A percentile compares a stretch with the other conserved stretches of the same genome.
These are phyloP conservation scores for Euclidia mi DNA, from an alignment of 2,888 invertebrate genomes.

Conservation along the genomic window DNA sequence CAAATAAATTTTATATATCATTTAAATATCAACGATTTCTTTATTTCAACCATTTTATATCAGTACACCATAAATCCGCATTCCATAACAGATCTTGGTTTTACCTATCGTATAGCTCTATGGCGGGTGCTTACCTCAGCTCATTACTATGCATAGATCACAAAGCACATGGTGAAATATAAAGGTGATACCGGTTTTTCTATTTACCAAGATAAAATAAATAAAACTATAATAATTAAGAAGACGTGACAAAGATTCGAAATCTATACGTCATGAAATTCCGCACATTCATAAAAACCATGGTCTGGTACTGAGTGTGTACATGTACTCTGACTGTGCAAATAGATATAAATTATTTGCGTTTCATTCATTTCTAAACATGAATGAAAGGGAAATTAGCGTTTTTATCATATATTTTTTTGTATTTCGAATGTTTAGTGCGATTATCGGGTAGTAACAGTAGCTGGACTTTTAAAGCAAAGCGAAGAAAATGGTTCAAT, in stretches of 20 bases:
- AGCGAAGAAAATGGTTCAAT: no score
- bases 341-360: neutral
- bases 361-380: neutral
- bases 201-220: constrained; percentile 32
- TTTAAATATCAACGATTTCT: constrained; percentile 41
- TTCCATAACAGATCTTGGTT: constrained; percentile 54
- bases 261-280: constrained; percentile 13
- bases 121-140: constrained; percentile 18
- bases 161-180: constrained; percentile 35
- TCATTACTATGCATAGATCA: constrained; percentile 53
- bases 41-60: constrained; percentile 29
- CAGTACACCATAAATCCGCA: constrained; percentile 55
- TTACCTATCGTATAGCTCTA: constrained; percentile 35
- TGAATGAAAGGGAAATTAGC: neutral
- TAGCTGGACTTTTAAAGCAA: no score
- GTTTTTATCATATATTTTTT: no score
- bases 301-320: neutral
- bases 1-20: no score
- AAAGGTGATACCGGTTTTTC: constrained; percentile 48
- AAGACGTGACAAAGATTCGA: constrained; percentile 21
- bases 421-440: no score
- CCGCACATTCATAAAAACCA: constrained; percentile 4
- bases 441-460: no score
- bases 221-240: constrained; percentile 31
- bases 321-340: neutral